Evolutionary conservation across 1,140 invertebrate species (phyloP).

Genomic region (Penaeus japonicus): DNA sequence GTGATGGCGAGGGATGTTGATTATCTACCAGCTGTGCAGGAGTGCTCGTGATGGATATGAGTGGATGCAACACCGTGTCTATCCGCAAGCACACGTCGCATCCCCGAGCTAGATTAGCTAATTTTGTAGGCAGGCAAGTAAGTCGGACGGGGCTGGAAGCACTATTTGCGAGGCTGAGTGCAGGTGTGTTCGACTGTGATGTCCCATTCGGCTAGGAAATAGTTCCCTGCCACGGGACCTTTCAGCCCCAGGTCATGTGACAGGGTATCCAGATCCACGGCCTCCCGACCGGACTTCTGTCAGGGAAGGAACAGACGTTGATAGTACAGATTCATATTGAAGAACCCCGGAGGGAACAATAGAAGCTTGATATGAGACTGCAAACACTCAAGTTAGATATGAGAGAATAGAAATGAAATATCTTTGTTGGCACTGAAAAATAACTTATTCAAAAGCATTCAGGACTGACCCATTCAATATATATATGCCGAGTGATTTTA

Average conservation of each 20-base stretch:
- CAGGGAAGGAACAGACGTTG: background rate
- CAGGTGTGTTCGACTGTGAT: constrained; percentile 43
- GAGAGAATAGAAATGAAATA: background rate
- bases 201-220: constrained; percentile 44
- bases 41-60: no score
- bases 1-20: no score
- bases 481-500: no score
- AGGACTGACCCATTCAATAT: no score
- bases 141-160: background rate
- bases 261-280: constrained; percentile 18
- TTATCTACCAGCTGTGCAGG: no score
- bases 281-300: constrained; percentile 19
- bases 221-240: constrained; percentile 29
- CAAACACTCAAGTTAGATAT: background rate
- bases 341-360: no score
- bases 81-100: no score
- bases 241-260: constrained; percentile 25
- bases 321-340: background rate
- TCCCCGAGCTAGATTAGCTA: no score
- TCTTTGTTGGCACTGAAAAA: no score
- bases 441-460: no score
- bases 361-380: background rate
- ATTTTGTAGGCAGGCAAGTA: background rate
- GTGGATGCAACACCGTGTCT: no score
- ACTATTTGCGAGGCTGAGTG: background rate